These are phyloP conservation scores for Forbesichthys agassizii DNA, from an alignment of 2,113 vertebrate species.

Conservation along the genomic window DNA sequence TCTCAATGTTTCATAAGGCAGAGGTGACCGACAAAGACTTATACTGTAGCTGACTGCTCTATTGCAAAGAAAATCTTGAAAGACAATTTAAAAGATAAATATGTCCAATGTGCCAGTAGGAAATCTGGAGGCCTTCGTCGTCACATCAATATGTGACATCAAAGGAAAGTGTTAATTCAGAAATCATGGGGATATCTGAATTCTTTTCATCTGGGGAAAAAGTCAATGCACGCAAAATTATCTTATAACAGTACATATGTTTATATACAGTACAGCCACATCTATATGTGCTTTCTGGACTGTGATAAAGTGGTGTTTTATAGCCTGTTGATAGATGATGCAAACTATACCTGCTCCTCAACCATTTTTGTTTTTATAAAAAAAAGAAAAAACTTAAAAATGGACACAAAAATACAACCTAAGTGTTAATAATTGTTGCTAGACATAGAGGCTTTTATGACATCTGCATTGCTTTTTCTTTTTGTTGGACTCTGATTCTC, in stretches of 20 bases:
- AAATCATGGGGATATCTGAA: conserved; percentile 73
- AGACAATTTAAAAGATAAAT: conserved; percentile 79
- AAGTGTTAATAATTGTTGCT: conserved; percentile 98
- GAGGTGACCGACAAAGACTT: conserved; percentile 77
- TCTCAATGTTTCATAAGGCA: conserved; percentile 80
- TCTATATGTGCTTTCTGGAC: conserved; percentile 99
- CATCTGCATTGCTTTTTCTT: conserved; percentile 84
- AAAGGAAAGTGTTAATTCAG: conserved; percentile 74
- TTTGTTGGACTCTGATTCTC: conserved; percentile 75
- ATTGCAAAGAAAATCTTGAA: conserved; percentile 73
- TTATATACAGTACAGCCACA: conserved; percentile 98
- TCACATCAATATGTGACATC: conserved; percentile 82
- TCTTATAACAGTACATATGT: conserved; percentile 96
- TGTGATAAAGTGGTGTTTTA: conserved; percentile 99
- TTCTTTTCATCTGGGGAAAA: conserved; percentile 85
- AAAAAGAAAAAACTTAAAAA: conserved; percentile 74
- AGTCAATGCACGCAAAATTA: conserved; percentile 97
- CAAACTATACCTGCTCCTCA: conserved; percentile 98
- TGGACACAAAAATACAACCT: conserved; percentile 71
- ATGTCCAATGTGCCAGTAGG: conserved; percentile 84
- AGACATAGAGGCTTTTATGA: conserved; percentile 95
- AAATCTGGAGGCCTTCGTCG: conserved; percentile 90
- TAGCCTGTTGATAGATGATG: conserved; percentile 99
- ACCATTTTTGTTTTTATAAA: conserved; percentile 96
- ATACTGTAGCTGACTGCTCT: conserved; percentile 74